These are phyloP conservation scores for Drosophila longiperda DNA, from an alignment of 2,888 invertebrate genomes.

Conservation along the genomic window DNA sequence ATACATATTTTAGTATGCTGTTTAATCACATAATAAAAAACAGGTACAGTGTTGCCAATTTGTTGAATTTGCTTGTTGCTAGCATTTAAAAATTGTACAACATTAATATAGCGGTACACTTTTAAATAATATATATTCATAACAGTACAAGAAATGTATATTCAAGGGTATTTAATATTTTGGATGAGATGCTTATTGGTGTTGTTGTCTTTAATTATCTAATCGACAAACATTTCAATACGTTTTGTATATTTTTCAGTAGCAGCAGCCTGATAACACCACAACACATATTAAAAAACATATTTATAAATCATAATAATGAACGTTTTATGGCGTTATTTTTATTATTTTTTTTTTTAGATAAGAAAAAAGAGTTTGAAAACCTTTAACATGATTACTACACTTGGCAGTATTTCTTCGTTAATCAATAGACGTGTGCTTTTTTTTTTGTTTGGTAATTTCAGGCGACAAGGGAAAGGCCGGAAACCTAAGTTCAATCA, in stretches of 20 bases:
- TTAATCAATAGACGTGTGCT: slow-evolving; percentile 2
- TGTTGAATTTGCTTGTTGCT: slow-evolving; percentile 10
- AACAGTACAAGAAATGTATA: neutral
- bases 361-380: slow-evolving; percentile 30
- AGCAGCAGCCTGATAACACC: slow-evolving; percentile 23
- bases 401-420: slow-evolving; percentile 2
- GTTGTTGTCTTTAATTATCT: slow-evolving; percentile 33
- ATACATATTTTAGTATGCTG: neutral
- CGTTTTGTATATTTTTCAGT: slow-evolving; percentile 28
- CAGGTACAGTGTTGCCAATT: slow-evolving; percentile 17
- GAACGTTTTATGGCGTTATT: slow-evolving; percentile 13
- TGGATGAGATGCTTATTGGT: neutral
- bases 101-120: neutral
- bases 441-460: neutral
- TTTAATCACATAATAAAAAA: slow-evolving; percentile 10
- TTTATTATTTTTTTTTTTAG: slow-evolving; percentile 2
- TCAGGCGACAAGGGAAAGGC: neutral
- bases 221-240: slow-evolving; percentile 41
- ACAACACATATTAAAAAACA: neutral
- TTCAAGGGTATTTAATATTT: neutral
- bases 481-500: neutral
- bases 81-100: neutral
- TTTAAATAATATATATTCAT: neutral
- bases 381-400: slow-evolving; percentile 13
- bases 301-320: slow-evolving; percentile 35